These are phyloP conservation scores for Zootoca vivipara DNA, from an alignment of 2,113 vertebrate genomes.

Conservation along the genomic window DNA sequence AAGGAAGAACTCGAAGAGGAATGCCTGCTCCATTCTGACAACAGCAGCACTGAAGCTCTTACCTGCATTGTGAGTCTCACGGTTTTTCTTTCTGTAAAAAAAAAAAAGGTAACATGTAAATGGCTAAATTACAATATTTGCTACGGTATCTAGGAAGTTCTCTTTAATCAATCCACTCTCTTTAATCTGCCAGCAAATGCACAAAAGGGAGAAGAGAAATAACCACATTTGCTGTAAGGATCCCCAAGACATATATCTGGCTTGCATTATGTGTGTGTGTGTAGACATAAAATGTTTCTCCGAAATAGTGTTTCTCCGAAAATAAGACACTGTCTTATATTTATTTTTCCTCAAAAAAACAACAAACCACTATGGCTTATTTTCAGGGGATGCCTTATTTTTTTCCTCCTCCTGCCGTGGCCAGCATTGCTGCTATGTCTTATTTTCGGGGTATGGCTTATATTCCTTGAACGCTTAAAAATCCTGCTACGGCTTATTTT, in stretches of 20 bases:
- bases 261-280: background rate
- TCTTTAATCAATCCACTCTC: background rate
- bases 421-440: too few relatives aligned
- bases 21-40: conserved; percentile 31
- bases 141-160: conserved; percentile 26
- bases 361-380: too few relatives aligned
- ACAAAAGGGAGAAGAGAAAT: background rate
- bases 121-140: conserved; percentile 6
- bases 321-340: too few relatives aligned
- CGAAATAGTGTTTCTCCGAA: too few relatives aligned
- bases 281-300: too few relatives aligned
- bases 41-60: conserved; percentile 36
- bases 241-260: background rate
- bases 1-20: background rate
- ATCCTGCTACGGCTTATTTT: too few relatives aligned
- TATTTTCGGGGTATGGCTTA: too few relatives aligned
- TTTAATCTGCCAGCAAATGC: background rate
- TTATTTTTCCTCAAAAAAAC: too few relatives aligned
- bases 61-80: conserved; percentile 99
- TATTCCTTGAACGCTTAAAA: too few relatives aligned
- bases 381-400: too few relatives aligned
- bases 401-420: too few relatives aligned
- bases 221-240: background rate
- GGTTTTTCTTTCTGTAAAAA: conserved; percentile 93
- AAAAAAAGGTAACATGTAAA: conserved; percentile 32